Evolutionary conservation across 1,140 invertebrate genomes (phyloP).

Genomic region (Ganaspis sp.): DNA sequence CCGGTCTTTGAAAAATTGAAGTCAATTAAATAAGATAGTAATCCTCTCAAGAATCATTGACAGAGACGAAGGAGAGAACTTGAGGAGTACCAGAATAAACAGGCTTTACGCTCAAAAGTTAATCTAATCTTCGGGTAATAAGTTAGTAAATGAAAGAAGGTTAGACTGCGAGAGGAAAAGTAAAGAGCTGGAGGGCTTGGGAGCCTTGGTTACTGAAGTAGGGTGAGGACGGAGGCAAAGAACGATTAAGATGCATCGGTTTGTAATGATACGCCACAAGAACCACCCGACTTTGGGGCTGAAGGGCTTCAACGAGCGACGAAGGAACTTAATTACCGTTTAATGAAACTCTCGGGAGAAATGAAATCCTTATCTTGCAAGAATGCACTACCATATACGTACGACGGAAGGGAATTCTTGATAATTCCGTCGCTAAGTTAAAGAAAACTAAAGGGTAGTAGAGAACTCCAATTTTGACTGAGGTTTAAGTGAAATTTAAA

Average conservation of each 20-base stretch:
- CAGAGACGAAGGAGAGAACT: background rate
- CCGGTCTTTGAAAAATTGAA: slow-evolving; percentile 53
- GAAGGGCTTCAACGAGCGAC: slow-evolving; percentile 51
- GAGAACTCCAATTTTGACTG: background rate
- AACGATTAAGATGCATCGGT: slow-evolving; percentile 70
- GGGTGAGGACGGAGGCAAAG: slow-evolving; percentile 33
- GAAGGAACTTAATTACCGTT: slow-evolving; percentile 71
- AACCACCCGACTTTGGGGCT: slow-evolving; percentile 47
- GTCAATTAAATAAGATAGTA: slow-evolving; percentile 65
- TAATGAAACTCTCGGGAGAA: slow-evolving; percentile 69
- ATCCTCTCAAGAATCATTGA: slow-evolving; percentile 53
- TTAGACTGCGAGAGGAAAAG: slow-evolving; percentile 36
- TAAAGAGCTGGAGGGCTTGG: slow-evolving; percentile 9
- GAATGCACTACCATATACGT: slow-evolving; percentile 21
- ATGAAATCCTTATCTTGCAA: slow-evolving; percentile 68
- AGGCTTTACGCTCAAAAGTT: slow-evolving; percentile 61
- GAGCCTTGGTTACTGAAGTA: slow-evolving; percentile 37
- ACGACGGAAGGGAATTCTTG: slow-evolving; percentile 29
- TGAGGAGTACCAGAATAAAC: slow-evolving; percentile 62
- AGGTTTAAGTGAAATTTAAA: slow-evolving; percentile 2
- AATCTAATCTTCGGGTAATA: slow-evolving; percentile 67
- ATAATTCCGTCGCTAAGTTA: background rate
- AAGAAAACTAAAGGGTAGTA: background rate
- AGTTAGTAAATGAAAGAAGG: slow-evolving; percentile 48
- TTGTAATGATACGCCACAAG: slow-evolving; percentile 68